Evolutionary conservation across 1,140 invertebrate species (phyloP), one percentile per base, ranked within the genome.

Genomic region (Zaprionus lachaisei): DNA sequence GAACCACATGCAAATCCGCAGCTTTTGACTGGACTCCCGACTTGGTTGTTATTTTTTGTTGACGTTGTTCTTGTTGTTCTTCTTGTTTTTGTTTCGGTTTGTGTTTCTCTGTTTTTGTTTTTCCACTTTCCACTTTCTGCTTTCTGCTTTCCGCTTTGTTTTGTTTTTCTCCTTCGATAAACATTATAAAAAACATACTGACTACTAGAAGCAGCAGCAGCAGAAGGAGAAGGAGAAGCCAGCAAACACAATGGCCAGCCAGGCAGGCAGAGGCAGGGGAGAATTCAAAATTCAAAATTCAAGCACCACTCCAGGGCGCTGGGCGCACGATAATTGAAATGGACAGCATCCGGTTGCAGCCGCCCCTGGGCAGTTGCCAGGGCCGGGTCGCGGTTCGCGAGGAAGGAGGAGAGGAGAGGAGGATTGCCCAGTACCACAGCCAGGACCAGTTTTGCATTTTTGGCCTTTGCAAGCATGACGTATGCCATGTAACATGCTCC

Each of bases 311-410:
- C 72, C 63, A 84, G 41, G 67, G 81, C 74, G 81, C 68, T 56
- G 37, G 69, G 71, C 74, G 81, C 72, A 85, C 85, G 71, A 90
- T 89, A 89, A 89, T 89, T 89, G 81, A 89, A 89, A 89, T 89
- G 84, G 84, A 89, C 84, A 89, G 81, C 84, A 89, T 90, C 81
- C 85, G 84, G 75, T 79, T 89, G 85, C 85, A 84, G 62, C 58
- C 44, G 54, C 81, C 72, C 24, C 65, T 38, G 55, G 64, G 4
- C 14, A 62, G 41, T 60, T 37, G 55, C 63, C n/a, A 20, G 20
- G 9, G 22, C 5, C 5, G 49, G 14, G 51, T 28, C 24, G 51
- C 6, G 15, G 26, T 5, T 5, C 24, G 47, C 12, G 15, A n/a
- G 49, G 4, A 7, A 14, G 63, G 34, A 12, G 12, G 24, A 54